These are phyloP conservation scores for Physella acuta DNA, from an alignment of 1,140 invertebrate genomes.

Conservation along the genomic window DNA sequence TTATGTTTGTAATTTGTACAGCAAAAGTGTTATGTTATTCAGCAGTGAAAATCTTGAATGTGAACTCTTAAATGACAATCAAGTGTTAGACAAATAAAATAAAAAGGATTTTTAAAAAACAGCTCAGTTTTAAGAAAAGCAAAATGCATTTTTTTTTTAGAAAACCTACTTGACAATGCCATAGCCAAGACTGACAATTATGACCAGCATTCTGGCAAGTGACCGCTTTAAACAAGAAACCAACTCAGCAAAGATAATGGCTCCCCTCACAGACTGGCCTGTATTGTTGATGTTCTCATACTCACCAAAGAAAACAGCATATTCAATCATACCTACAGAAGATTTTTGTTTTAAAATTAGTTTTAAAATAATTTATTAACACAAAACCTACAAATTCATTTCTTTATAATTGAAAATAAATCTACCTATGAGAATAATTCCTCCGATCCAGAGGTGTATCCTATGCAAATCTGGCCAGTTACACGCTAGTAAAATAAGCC, in stretches of 20 bases:
- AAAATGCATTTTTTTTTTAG: too few species aligned
- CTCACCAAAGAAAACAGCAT: constrained; percentile 87
- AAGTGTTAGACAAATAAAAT: too few species aligned
- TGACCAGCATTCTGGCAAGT: constrained; percentile 86
- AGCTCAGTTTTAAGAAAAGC: too few species aligned
- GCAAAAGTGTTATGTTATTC: too few species aligned
- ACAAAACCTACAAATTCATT: background rate
- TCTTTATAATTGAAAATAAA: background rate
- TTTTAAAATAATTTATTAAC: background rate
- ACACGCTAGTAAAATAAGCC: constrained; percentile 80
- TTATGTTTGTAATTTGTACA: too few species aligned
- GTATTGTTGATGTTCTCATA: constrained; percentile 79
- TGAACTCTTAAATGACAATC: too few species aligned
- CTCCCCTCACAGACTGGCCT: constrained; percentile 67
- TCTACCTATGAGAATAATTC: constrained; percentile 78
- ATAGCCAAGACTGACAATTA: constrained; percentile 91
- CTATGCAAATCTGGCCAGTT: constrained; percentile 89
- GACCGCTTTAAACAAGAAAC: constrained; percentile 86
- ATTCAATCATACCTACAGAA: constrained; percentile 61
- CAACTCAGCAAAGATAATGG: constrained; percentile 81
- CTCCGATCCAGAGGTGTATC: constrained; percentile 94
- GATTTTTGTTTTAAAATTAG: constrained; percentile 1
- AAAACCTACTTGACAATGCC: constrained; percentile 88
- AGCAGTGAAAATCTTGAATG: too few species aligned
- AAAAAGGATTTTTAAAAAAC: too few species aligned